Conservation (phyloP, 2,888 invertebrate species). For the Gymnocheta viridis region DNA sequence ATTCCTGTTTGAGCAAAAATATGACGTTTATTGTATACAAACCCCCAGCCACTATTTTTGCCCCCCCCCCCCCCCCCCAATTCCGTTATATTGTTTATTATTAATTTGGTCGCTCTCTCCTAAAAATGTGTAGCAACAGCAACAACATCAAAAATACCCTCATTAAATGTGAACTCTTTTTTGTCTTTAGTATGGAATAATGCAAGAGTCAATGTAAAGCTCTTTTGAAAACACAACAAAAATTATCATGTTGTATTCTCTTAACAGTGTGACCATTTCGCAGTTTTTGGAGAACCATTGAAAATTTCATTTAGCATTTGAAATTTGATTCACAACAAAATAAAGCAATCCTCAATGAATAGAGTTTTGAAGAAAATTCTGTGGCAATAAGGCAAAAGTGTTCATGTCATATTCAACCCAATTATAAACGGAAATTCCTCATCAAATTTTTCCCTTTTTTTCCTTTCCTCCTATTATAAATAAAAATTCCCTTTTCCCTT, state of each 20-base stretch:
- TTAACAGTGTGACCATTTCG: constrained; percentile 35
- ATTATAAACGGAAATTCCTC: too few species aligned
- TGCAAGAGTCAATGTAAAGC: constrained; percentile 41
- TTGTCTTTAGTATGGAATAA: constrained; percentile 19
- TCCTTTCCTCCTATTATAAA: too few species aligned
- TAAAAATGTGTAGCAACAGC: background rate
- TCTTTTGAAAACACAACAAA: constrained; percentile 49
- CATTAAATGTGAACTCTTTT: constrained; percentile 49
- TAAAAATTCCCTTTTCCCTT: too few species aligned
- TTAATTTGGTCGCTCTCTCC: constrained; percentile 37
- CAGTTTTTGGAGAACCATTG: too few species aligned
- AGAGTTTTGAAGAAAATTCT: too few species aligned
- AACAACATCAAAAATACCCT: background rate
- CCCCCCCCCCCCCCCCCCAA: constrained; percentile 38
- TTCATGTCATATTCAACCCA: too few species aligned
- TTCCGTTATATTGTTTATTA: constrained; percentile 22
- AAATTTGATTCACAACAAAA: too few species aligned
- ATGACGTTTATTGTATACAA: constrained; percentile 45
- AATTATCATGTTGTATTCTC: constrained; percentile 14
- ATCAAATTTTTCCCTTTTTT: too few species aligned
- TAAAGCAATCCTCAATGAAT: too few species aligned
- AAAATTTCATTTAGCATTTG: too few species aligned
- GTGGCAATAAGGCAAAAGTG: too few species aligned
- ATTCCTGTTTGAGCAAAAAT: constrained; percentile 52
- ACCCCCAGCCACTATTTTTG: constrained; percentile 44